Conservation (phyloP, 2,113 vertebrate genomes). For the Galbula dea region DNA sequence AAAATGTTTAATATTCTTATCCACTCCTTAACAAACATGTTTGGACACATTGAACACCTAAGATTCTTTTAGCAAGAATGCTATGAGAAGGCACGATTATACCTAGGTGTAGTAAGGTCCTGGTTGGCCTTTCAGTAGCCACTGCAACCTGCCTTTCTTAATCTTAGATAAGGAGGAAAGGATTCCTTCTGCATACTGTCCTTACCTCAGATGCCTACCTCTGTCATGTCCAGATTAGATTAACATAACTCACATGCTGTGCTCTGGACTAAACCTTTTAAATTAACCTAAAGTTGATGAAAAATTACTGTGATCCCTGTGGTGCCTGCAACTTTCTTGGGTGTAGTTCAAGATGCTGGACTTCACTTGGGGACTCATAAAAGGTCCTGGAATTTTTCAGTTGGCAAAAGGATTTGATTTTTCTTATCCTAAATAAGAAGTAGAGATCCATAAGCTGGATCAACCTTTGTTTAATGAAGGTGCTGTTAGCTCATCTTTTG, state of each 20-base stretch:
- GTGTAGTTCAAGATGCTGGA: not conserved
- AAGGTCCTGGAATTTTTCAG: not conserved
- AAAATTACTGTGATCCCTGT: not conserved
- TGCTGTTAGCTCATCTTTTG: not conserved
- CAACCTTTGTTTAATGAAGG: not conserved
- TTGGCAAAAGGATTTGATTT: not conserved
- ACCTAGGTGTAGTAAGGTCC: not conserved
- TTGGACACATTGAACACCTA: fast-evolving
- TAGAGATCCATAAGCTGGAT: not conserved
- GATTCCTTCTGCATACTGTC: not conserved
- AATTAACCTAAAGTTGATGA: not conserved
- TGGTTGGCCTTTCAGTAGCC: not conserved
- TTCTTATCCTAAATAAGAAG: not conserved
- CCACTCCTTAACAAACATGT: not conserved
- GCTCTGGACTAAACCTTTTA: not conserved
- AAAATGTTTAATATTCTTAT: not conserved
- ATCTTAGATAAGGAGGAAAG: not conserved
- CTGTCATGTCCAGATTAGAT: not conserved
- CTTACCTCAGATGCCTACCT: not conserved
- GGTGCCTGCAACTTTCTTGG: not conserved
- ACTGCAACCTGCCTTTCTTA: not conserved
- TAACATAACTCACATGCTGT: not conserved
- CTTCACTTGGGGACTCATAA: not conserved
- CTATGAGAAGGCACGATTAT: not conserved
- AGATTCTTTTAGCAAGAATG: not conserved